phyloP scores from a whole-genome alignment of 1,140 invertebrate species.

The Coenobita brevimanus region DNA sequence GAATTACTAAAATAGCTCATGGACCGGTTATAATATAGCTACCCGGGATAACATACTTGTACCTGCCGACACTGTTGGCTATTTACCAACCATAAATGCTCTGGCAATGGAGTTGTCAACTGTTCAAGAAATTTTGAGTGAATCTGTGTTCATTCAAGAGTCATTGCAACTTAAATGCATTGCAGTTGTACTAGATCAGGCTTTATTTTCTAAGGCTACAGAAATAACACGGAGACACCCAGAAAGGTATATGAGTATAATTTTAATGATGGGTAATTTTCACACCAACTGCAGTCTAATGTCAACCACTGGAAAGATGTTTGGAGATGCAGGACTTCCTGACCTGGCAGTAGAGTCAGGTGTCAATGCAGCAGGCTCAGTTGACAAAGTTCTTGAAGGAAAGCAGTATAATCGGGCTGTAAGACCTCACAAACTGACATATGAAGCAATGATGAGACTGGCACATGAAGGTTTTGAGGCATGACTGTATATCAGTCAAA shows the following conservation, averaged over 20 bases:
- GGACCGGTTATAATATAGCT: slow-evolving; percentile 3
- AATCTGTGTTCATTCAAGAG: slow-evolving; percentile 35
- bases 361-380: slow-evolving; percentile 64
- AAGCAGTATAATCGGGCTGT: neutral
- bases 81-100: slow-evolving; percentile 28
- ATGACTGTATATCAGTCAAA: neutral
- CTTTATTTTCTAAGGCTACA: slow-evolving; percentile 32
- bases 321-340: slow-evolving; percentile 67
- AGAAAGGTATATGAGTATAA: slow-evolving; percentile 6
- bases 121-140: neutral
- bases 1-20: neutral
- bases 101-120: slow-evolving; percentile 31
- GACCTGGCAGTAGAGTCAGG: slow-evolving; percentile 70
- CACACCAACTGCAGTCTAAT: slow-evolving; percentile 63
- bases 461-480: neutral
- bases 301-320: slow-evolving; percentile 64
- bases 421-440: neutral
- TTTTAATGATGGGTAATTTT: neutral
- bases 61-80: neutral
- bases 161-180: slow-evolving; percentile 19
- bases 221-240: slow-evolving; percentile 40
- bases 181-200: slow-evolving; percentile 35
- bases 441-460: neutral
- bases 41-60: neutral
- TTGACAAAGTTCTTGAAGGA: slow-evolving; percentile 3